These are phyloP conservation scores for Trichopoda pennipes DNA, from an alignment of 2,888 invertebrate genomes.

Conservation along the genomic window DNA sequence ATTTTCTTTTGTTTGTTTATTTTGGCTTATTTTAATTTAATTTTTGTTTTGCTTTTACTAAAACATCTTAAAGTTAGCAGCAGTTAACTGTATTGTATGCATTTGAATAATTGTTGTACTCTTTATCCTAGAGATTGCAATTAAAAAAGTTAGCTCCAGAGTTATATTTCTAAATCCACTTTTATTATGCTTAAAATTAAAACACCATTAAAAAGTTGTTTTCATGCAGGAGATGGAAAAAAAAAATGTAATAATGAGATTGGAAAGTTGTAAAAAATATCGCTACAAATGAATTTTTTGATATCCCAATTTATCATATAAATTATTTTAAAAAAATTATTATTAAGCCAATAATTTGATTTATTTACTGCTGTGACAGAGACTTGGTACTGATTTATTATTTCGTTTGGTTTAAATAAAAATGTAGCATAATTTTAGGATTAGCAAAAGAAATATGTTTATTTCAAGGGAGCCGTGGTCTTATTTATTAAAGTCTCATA, in stretches of 20 bases:
- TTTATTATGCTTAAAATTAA: constrained; percentile 41
- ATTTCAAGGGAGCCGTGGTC: too few species aligned
- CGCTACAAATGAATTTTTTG: too few species aligned
- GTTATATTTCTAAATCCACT: constrained; percentile 23
- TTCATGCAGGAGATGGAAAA: constrained; percentile 23
- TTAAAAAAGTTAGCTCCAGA: constrained; percentile 62
- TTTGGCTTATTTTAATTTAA: constrained; percentile 22
- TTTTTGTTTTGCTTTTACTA: constrained; percentile 16
- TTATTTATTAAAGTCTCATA: too few species aligned
- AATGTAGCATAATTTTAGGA: too few species aligned
- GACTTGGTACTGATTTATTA: too few species aligned
- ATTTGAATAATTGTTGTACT: constrained; percentile 62
- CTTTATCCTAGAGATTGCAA: constrained; percentile 64
- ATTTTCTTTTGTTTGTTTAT: constrained; percentile 50
- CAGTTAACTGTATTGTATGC: constrained; percentile 60
- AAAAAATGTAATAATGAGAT: not conserved
- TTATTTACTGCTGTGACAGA: too few species aligned
- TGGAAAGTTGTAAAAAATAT: not conserved
- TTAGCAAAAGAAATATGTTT: too few species aligned
- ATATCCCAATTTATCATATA: too few species aligned
- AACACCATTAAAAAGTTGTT: constrained; percentile 32
- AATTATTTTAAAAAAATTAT: too few species aligned
- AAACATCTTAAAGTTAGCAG: constrained; percentile 51
- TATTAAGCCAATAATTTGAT: too few species aligned
- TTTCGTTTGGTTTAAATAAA: too few species aligned